phyloP scores from a whole-genome alignment of 2,797 vertebrate species.

The Sebastes trivittatus region DNA sequence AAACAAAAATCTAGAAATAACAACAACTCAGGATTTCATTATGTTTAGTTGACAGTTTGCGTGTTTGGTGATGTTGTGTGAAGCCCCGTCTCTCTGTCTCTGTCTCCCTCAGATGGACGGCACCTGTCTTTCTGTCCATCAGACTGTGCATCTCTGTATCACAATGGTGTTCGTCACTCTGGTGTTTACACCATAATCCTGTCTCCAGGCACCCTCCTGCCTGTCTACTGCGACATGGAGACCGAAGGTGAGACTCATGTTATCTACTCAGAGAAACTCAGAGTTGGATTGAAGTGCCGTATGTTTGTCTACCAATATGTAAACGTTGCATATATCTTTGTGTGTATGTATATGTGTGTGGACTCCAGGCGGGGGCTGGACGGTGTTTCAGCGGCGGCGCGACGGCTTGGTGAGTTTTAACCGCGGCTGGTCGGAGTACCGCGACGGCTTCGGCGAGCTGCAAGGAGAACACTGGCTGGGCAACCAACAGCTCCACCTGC shows the following conservation, averaged over 20 bases:
- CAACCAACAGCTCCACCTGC: slow-evolving; percentile 81
- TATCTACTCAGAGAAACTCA: too few species aligned
- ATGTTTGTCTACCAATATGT: background rate
- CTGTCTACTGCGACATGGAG: slow-evolving; percentile 89
- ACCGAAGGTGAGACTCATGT: slow-evolving; percentile 77
- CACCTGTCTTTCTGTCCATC: slow-evolving; percentile 79
- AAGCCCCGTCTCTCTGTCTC: background rate
- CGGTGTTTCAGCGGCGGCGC: slow-evolving; percentile 76
- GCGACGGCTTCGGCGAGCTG: slow-evolving; percentile 77
- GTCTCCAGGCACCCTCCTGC: slow-evolving; percentile 66
- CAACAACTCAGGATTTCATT: background rate
- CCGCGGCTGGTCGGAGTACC: slow-evolving; percentile 80
- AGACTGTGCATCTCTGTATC: slow-evolving; percentile 85
- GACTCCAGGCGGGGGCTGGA: slow-evolving; percentile 80
- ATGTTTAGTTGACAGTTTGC: background rate
- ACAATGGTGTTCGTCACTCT: slow-evolving; percentile 80
- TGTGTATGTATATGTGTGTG: background rate
- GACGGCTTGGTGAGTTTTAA: slow-evolving; percentile 79
- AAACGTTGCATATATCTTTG: background rate
- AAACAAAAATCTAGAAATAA: too few species aligned
- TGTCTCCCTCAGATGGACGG: slow-evolving; percentile 68
- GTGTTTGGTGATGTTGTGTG: background rate
- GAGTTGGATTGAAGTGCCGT: too few species aligned
- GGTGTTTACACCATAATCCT: slow-evolving; percentile 84
- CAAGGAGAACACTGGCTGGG: slow-evolving; percentile 82